Base-by-base conservation (phyloP, 2,888 invertebrate genomes). In the Furcula furcula region DNA sequence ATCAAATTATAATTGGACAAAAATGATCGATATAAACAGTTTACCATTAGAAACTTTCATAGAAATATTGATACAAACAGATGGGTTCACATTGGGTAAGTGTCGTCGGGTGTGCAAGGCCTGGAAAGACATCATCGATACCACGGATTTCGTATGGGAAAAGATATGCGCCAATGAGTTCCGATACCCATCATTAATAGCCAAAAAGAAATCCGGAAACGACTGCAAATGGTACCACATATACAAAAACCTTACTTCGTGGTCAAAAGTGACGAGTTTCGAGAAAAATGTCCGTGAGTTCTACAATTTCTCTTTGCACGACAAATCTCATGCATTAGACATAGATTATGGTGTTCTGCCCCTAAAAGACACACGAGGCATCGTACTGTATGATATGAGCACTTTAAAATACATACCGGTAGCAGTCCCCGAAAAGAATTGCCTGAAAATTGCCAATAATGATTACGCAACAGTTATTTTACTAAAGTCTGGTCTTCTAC, bases 41-140 rank as follows among this genome's bases (percentile, higher is more conserved):
- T 53, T 86, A 15, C 85, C 85, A 1, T 18, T 77, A 10, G 85
- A 86, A 59, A 67, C 70, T n/a, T 66, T 84, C 10, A 43, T 75
- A 12, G 78, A 81, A 55, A 77, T 86, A 47, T 50, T 86, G 4
- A 51, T 55, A 10, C 57, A 65, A 37, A 60, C 65, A 1, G 76
- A 84, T 31, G 84, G 84, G 7, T 38, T 43, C 7, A 74, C 76
- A 1, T 35, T 84, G 1, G 78, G 75, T 14, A 65, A 51, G 40
- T 82, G 80, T 43, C 65, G 83, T 2, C 52, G 76, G 43, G 82
- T 85, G 1, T 77, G 77, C 38, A 78, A 56, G 46, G 46, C 53
- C 34, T 85, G 83, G 85, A 69, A 65, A 41, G 74, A 71, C 31
- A 41, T 48, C 1, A 66, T 86, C 3, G 78, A 83, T 31, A 49